phyloP scores from a whole-genome alignment of 2,113 vertebrate genomes.

The Petromus typicus region DNA sequence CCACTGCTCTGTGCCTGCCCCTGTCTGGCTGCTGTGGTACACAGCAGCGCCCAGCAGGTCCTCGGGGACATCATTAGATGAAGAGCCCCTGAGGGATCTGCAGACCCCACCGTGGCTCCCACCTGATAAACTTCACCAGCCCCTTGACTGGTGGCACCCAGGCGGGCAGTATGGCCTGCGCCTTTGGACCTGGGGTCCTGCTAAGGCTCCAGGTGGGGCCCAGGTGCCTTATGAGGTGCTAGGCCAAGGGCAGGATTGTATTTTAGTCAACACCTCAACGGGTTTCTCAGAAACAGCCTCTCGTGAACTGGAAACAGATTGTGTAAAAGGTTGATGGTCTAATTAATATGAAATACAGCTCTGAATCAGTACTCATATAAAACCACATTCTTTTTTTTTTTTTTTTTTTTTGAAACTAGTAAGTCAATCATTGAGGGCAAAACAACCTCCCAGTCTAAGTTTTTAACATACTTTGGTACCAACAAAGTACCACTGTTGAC shows the following conservation, averaged over 20 bases:
- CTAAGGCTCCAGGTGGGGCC: fast-evolving
- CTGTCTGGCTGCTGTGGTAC: neutral
- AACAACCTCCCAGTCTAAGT: neutral
- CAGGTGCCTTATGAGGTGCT: fast-evolving
- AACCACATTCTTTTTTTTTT: neutral
- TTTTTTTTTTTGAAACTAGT: neutral
- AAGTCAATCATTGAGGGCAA: neutral
- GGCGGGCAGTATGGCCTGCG: too few species aligned
- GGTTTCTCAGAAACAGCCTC: neutral
- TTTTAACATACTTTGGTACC: neutral
- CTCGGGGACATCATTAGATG: neutral
- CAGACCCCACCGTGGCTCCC: neutral
- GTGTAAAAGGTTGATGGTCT: neutral
- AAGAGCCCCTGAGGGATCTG: neutral
- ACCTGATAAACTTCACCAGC: too few species aligned
- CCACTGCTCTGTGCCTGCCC: neutral
- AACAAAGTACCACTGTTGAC: neutral
- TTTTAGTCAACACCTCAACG: neutral
- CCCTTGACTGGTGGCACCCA: neutral
- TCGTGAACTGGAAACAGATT: fast-evolving
- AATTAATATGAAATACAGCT: neutral
- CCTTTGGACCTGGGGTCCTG: neutral
- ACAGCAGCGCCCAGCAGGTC: neutral
- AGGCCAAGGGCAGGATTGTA: fast-evolving
- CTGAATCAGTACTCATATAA: neutral